A percentile compares a stretch with the other conserved stretches of the same genome.
Conservation (phyloP, 2,797 vertebrate species). For the Characodon lateralis region DNA sequence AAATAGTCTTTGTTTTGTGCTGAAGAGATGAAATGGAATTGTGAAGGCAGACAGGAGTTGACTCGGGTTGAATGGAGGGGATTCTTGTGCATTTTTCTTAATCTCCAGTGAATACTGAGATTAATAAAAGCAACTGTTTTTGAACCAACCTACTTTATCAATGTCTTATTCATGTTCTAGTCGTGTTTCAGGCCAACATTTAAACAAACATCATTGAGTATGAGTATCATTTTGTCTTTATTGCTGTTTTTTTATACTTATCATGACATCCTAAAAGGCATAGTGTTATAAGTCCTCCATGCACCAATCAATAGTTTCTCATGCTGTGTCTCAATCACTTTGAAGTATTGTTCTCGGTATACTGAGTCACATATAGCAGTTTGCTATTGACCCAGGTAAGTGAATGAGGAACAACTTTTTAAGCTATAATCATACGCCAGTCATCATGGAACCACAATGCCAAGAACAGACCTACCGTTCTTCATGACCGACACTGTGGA, state of each 20-base stretch:
- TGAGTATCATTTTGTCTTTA: not conserved
- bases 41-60: not conserved
- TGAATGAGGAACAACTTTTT: not conserved
- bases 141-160: not conserved
- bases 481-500: not conserved
- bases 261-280: not conserved
- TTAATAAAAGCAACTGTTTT: not conserved
- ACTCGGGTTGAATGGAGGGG: not conserved
- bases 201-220: not conserved
- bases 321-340: not conserved
- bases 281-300: not conserved
- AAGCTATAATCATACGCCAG: not conserved
- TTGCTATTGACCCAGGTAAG: conserved; percentile 7
- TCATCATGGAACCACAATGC: not conserved
- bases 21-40: not conserved
- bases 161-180: too few relatives aligned
- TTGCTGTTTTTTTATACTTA: not conserved
- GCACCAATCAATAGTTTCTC: not conserved
- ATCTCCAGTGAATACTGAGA: not conserved
- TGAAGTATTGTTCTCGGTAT: conserved; percentile 2
- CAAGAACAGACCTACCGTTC: not conserved
- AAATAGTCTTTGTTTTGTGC: not conserved
- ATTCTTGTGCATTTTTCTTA: not conserved
- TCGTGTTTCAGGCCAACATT: too few relatives aligned
- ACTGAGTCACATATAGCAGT: conserved; percentile 5